phyloP scores from a whole-genome alignment of 2,113 vertebrate species.

The Lichenostomus cassidix region DNA sequence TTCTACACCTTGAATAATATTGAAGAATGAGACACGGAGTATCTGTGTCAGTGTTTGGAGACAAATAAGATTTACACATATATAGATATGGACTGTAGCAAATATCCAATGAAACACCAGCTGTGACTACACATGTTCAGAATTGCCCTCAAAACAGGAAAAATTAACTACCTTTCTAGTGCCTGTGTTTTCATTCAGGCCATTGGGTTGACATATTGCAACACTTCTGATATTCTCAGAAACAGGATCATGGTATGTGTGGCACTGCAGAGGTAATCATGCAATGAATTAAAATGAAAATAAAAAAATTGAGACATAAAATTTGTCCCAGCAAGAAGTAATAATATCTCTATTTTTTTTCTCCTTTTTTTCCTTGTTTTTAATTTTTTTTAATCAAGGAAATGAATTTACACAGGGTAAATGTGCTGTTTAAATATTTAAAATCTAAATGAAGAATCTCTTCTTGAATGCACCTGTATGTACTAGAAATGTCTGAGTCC shows the following conservation, averaged over 20 bases:
- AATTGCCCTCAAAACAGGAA: background rate
- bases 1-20: background rate
- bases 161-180: background rate
- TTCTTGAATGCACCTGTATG: slow-evolving; percentile 35
- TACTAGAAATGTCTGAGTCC: slow-evolving; percentile 64
- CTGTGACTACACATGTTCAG: background rate
- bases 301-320: accelerated
- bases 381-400: background rate
- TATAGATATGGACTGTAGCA: background rate
- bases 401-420: slow-evolving; percentile 31
- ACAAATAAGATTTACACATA: background rate
- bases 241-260: background rate
- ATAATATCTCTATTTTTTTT: background rate
- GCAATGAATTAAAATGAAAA: background rate
- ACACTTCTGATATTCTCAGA: background rate
- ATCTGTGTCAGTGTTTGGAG: background rate
- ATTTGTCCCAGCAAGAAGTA: background rate
- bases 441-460: slow-evolving; percentile 68
- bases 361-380: accelerated
- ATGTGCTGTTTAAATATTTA: slow-evolving; percentile 67
- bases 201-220: background rate
- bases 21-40: background rate
- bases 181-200: background rate
- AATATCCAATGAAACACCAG: background rate
- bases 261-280: background rate